These are phyloP conservation scores for Calosoma granatense DNA, from an alignment of 1,140 invertebrate genomes.

Conservation along the genomic window DNA sequence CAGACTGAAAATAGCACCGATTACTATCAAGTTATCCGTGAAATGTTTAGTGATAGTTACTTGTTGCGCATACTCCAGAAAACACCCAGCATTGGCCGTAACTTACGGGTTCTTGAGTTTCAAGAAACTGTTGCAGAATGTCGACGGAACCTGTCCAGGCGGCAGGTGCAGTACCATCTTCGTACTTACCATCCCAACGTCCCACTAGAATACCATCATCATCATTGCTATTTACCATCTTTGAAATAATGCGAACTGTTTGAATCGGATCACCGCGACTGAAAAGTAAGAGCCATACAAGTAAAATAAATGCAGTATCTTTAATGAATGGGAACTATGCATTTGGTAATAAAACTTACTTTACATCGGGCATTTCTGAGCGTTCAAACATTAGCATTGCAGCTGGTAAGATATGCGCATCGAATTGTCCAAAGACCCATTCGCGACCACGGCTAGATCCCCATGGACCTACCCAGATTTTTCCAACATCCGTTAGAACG, in stretches of 20 bases:
- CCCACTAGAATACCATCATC: conserved; percentile 58
- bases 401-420: conserved; percentile 48
- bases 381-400: conserved; percentile 49
- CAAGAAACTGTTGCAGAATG: conserved; percentile 51
- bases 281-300: conserved; percentile 20
- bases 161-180: conserved; percentile 52
- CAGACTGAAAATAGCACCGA: conserved; percentile 42
- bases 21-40: neutral
- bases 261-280: conserved; percentile 61
- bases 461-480: conserved; percentile 61
- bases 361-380: conserved; percentile 41
- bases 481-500: conserved; percentile 59
- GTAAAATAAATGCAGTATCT: neutral
- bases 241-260: conserved; percentile 58
- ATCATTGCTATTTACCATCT: conserved; percentile 61
- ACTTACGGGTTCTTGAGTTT: conserved; percentile 47
- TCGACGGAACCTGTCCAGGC: conserved; percentile 55
- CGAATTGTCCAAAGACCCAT: conserved; percentile 66
- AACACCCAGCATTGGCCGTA: conserved; percentile 77
- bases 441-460: conserved; percentile 46
- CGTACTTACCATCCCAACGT: conserved; percentile 62
- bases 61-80: conserved; percentile 57
- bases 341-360: too few species aligned
- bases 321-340: too few species aligned
- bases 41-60: conserved; percentile 47